Evolutionary conservation across 2,113 vertebrate species (phyloP), one percentile per base, ranked within the genome.

Genomic region (Heterotilapia buettikoferi): DNA sequence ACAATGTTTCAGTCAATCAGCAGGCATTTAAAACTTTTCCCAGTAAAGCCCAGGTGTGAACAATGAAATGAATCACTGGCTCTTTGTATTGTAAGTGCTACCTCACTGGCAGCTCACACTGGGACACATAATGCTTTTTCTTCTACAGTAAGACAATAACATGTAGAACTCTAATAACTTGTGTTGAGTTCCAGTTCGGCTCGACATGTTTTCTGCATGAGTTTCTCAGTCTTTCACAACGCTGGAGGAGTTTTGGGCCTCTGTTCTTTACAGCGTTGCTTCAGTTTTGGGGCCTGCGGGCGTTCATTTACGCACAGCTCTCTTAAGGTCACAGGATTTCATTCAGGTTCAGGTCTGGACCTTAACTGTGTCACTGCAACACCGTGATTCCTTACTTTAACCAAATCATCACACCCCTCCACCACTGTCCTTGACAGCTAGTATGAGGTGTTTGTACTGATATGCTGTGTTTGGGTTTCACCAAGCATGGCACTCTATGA

Each of bases 21-120:
- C 43, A 0, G 24, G 0, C 14, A 12, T 29, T 47, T 29, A 76
- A 47, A 29, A 1, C 43, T 12, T 2, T 76, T 45, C 71, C 24
- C 11, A 5, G 8, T 26, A 45, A 18, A 73, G 40, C 3, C 68
- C 68, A 73, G 71, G 1, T 76, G 14, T 47, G 24, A 76, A 18
- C 43, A 19, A 29, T 76, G 24, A 47, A 29, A 76, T 2, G 21
- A 76, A 76, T 47, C 43, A 76, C 21, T 47, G 68, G 2, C 40
- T 76, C 9, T 76, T 29, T 76, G 43, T 47, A 47, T 18, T 73
- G 40, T 18, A 0, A 16, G 5, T 18, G 14, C 14, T 47, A 11
- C 40, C 68, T 76, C 14, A 29, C 13, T 1, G 9, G 24, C 24
- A 47, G 24, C 43, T 47, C 43, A 12, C 43, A 29, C 3, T 29